phyloP scores from a whole-genome alignment of 1,140 invertebrate genomes.

The Batillaria attramentaria region DNA sequence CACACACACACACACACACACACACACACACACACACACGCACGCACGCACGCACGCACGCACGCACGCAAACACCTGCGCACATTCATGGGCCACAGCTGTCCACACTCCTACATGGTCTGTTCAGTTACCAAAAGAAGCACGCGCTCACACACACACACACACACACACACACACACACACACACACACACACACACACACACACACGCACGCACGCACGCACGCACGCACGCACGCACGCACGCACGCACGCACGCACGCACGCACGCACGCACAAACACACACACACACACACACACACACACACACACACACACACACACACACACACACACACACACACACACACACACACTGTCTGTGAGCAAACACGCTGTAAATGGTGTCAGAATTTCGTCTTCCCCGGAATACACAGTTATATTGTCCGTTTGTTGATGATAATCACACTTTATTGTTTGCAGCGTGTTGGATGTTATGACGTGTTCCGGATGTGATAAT shows the following conservation, averaged over 20 bases:
- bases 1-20: slow-evolving; percentile 2
- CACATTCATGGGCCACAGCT: too few species aligned
- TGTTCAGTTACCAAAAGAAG: too few species aligned
- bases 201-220: neutral
- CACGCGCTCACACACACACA: neutral
- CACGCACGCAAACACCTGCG: neutral
- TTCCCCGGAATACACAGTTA: neutral
- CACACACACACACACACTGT: neutral
- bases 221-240: neutral
- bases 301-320: slow-evolving; percentile 2
- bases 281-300: slow-evolving; percentile 2
- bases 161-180: slow-evolving; percentile 2
- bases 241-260: neutral
- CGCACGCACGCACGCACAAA: neutral
- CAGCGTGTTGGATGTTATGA: neutral
- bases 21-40: slow-evolving; percentile 2
- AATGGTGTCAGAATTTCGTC: neutral
- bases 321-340: neutral
- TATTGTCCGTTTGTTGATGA: neutral
- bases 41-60: neutral
- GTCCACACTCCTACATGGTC: too few species aligned
- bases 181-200: neutral
- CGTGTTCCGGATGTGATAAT: neutral
- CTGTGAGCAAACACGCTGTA: neutral
- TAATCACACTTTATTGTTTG: neutral